Conservation (phyloP, 2,797 vertebrate species). For the Gambusia yucatana region DNA sequence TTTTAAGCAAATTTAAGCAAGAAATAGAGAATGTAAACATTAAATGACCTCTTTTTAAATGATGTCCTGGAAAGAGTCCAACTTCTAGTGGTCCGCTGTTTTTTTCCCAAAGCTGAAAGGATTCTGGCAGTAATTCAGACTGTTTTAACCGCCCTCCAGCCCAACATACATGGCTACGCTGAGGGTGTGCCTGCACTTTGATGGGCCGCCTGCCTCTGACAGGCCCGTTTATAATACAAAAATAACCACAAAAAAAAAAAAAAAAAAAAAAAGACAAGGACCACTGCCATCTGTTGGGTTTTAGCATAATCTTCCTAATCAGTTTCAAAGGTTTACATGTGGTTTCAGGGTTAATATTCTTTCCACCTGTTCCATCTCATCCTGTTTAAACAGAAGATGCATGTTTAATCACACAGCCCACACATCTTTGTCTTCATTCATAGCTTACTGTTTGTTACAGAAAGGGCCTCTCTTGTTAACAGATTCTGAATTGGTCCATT, state of each 20-base stretch:
- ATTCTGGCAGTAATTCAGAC: slow-evolving; percentile 58
- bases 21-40: slow-evolving; percentile 11
- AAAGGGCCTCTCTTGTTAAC: slow-evolving; percentile 66
- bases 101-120: slow-evolving; percentile 56
- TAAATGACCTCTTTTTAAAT: slow-evolving; percentile 30
- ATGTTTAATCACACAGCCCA: slow-evolving; percentile 29
- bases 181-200: slow-evolving; percentile 47
- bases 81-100: slow-evolving; percentile 30
- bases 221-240: slow-evolving; percentile 41
- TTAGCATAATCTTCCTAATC: slow-evolving; percentile 52
- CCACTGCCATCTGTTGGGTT: slow-evolving; percentile 59
- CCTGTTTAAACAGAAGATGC: slow-evolving; percentile 10
- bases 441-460: slow-evolving; percentile 42
- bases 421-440: slow-evolving; percentile 54
- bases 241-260: neutral
- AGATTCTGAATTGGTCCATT: slow-evolving; percentile 66
- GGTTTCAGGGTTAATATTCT: neutral
- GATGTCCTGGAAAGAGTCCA: slow-evolving; percentile 41
- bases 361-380: slow-evolving; percentile 26
- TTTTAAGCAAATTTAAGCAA: neutral
- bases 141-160: slow-evolving; percentile 36
- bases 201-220: slow-evolving; percentile 30
- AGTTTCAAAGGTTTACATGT: slow-evolving; percentile 26
- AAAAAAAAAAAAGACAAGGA: slow-evolving; percentile 26
- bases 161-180: slow-evolving; percentile 30